Base-by-base conservation (phyloP, 2,113 vertebrate species). In the Garra rufa region DNA sequence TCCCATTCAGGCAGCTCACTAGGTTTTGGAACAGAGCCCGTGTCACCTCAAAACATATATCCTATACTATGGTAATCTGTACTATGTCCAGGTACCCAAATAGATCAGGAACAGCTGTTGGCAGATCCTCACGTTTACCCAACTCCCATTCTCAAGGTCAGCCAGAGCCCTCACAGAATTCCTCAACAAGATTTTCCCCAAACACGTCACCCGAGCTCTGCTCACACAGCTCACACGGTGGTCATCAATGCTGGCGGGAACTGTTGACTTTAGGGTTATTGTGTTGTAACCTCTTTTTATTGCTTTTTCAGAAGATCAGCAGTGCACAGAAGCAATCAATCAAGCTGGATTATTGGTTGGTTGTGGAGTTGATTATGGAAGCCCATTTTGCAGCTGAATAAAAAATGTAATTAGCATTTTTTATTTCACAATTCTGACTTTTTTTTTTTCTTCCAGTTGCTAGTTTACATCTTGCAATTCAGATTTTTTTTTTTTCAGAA, bases 31-130 rank as follows among this genome's bases (percentile, higher is more conserved):
- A 78, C 11, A 43, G 9, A 59, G 48, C n/a, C n/a, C 3, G 0
- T 26, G 24, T 24, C n/a, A 17, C 38, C 15, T 44, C 52, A 79
- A 41, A 43, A 44, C 1, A 79, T 44, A 63, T 43, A 48, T 34
- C 26, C 41, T 63, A 1, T 59, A 10, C 21, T 61, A 26, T 46
- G 7, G 3, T 74, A 46, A 17, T 63, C 43, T 48, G 71, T 48
- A n/a, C 59, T 43, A 48, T 82, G 77, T 52, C 10, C 76, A 85
- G 63, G 83, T 70, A 77, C 76, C 21, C 61, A 84, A 81, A 84
- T 63, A 76, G 69, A 81, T 48, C 79, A 44, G 55, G 76, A 85
- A 48, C 88, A 89, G 74, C 85, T 86, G 85, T 81, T 73, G 41
- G 76, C 74, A 71, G 86, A 78, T 85, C 82, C 57, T 82, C 84